Evolutionary conservation across 2,888 invertebrate species (phyloP).

Genomic region (Papilio gigon): DNA sequence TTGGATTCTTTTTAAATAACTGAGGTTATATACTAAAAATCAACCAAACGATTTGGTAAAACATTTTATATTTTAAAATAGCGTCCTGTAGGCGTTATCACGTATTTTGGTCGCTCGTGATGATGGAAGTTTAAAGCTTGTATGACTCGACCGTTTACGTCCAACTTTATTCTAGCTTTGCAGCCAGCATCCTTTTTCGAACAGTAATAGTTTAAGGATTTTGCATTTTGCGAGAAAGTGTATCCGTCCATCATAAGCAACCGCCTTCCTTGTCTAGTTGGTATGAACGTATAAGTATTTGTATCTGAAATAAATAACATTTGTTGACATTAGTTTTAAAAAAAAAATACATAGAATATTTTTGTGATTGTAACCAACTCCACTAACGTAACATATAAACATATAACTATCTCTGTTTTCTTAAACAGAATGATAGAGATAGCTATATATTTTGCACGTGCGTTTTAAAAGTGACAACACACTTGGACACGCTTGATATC

Average conservation of each 20-base stretch:
- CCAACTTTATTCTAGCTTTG: slow-evolving; percentile 45
- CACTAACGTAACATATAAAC: background rate
- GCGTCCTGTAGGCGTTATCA: slow-evolving; percentile 18
- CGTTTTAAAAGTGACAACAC: too few species aligned
- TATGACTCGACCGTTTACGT: slow-evolving; percentile 41
- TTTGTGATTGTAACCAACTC: background rate
- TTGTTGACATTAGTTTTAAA: background rate
- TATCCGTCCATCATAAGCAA: slow-evolving; percentile 51
- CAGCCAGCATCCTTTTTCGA: slow-evolving; percentile 51
- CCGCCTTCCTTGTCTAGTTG: slow-evolving; percentile 46
- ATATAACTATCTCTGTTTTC: background rate
- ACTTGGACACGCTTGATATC: too few species aligned
- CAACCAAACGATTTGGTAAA: background rate
- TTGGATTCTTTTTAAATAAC: background rate
- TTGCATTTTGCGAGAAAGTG: slow-evolving; percentile 51
- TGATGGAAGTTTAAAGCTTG: slow-evolving; percentile 30
- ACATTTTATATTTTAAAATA: slow-evolving; percentile 31
- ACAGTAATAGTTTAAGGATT: slow-evolving; percentile 52
- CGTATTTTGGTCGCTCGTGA: slow-evolving; percentile 35
- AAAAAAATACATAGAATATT: background rate
- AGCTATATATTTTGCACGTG: too few species aligned
- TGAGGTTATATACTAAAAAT: background rate
- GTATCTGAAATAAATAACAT: slow-evolving; percentile 26
- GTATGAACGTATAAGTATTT: slow-evolving; percentile 52
- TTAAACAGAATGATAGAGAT: too few species aligned